A percentile compares a stretch with the other conserved stretches of the same genome.
These are phyloP conservation scores for Lamproptera curius DNA, from an alignment of 2,888 invertebrate species.

Conservation along the genomic window DNA sequence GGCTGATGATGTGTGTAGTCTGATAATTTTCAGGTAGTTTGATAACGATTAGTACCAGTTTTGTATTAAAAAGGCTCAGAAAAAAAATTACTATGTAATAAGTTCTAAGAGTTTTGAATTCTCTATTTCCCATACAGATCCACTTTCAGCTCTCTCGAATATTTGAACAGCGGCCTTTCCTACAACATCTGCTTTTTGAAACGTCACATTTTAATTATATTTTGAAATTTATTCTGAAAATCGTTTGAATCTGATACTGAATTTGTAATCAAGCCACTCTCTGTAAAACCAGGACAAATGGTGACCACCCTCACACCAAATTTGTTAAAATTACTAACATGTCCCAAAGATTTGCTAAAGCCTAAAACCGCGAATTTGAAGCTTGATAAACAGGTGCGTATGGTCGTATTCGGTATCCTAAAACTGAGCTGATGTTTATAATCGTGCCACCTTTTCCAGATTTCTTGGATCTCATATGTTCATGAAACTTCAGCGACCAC, in stretches of 20 bases:
- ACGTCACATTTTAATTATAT: too few species aligned
- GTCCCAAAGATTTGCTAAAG: constrained; percentile 69
- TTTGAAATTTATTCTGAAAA: constrained; percentile 51
- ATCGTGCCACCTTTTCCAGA: constrained; percentile 80
- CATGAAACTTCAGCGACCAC: constrained; percentile 73
- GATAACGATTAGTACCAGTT: too few species aligned
- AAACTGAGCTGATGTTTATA: constrained; percentile 80
- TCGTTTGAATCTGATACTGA: constrained; percentile 28
- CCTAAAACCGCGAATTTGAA: constrained; percentile 72
- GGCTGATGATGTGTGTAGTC: too few species aligned
- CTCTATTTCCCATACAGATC: too few species aligned
- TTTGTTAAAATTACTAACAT: constrained; percentile 56
- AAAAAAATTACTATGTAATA: too few species aligned
- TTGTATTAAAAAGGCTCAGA: too few species aligned
- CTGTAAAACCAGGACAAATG: constrained; percentile 74
- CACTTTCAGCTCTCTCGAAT: too few species aligned
- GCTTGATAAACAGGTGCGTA: constrained; percentile 78
- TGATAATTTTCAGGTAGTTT: too few species aligned
- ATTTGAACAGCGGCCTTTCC: too few species aligned
- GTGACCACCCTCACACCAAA: constrained; percentile 73
- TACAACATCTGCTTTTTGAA: too few species aligned
- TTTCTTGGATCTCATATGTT: constrained; percentile 76
- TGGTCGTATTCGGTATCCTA: constrained; percentile 71
- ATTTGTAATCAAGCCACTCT: constrained; percentile 42
- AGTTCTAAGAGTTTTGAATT: too few species aligned